Evolutionary conservation across 2,113 vertebrate species (phyloP).

Genomic region (Syngnathus floridae): DNA sequence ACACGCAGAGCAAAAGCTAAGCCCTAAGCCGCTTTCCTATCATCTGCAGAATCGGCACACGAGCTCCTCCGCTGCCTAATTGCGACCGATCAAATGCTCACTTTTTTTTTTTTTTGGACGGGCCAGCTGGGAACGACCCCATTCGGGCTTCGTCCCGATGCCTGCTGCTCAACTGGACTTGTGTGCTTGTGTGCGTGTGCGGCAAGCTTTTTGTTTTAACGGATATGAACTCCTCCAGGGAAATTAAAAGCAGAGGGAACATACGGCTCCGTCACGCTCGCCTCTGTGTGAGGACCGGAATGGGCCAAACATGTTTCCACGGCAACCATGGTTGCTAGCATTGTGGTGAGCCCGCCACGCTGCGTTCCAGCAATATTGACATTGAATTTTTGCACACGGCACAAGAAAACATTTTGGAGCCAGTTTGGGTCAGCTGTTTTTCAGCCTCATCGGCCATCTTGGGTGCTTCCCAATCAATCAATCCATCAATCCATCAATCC

Average conservation of each 20-base stretch:
- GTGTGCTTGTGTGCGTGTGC: too few species aligned
- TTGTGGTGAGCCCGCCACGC: neutral
- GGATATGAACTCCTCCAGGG: constrained; percentile 3
- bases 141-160: neutral
- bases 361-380: neutral
- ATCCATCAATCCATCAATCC: too few species aligned
- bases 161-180: neutral
- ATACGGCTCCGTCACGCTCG: neutral
- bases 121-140: neutral
- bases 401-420: too few species aligned
- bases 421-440: too few species aligned
- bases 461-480: too few species aligned
- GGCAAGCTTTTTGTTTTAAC: neutral
- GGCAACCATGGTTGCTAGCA: neutral
- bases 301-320: neutral
- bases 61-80: neutral
- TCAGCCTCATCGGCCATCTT: too few species aligned
- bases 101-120: neutral
- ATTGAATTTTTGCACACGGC: too few species aligned
- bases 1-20: too few species aligned
- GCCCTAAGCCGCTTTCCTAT: too few species aligned
- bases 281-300: neutral
- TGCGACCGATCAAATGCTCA: neutral
- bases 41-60: neutral
- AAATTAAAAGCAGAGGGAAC: constrained; percentile 10